phyloP scores from a whole-genome alignment of 2,888 invertebrate species.

The Entomobrya proxima region DNA sequence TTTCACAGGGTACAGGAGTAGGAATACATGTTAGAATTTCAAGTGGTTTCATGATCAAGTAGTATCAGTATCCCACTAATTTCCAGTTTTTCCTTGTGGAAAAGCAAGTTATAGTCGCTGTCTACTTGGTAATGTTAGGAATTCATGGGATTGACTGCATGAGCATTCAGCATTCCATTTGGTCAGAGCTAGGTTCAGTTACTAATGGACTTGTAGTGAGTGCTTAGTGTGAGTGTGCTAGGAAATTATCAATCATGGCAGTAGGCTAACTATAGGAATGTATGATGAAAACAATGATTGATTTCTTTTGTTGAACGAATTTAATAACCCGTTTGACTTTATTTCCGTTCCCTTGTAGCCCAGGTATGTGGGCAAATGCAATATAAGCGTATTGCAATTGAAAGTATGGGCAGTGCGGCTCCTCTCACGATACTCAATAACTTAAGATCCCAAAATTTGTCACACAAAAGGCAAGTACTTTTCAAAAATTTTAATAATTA shows the following conservation, averaged over 20 bases:
- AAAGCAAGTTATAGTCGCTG: too few relatives aligned
- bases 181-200: too few relatives aligned
- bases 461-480: conserved; percentile 74
- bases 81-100: too few relatives aligned
- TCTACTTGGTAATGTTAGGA: too few relatives aligned
- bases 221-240: neutral
- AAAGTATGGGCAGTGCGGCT: conserved; percentile 67
- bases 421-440: conserved; percentile 69
- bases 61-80: too few relatives aligned
- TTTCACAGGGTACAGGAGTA: too few relatives aligned
- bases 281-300: neutral
- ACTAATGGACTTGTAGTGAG: too few relatives aligned
- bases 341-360: conserved; percentile 75
- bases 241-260: neutral
- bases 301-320: conserved; percentile 53
- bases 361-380: conserved; percentile 76
- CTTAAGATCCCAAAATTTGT: conserved; percentile 69
- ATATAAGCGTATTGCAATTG: conserved; percentile 68
- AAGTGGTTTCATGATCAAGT: too few relatives aligned
- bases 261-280: neutral
- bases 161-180: too few relatives aligned
- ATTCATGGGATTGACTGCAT: too few relatives aligned
- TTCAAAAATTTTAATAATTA: conserved; percentile 69
- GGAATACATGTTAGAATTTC: too few relatives aligned
- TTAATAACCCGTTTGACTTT: conserved; percentile 71